phyloP scores from a whole-genome alignment of 2,797 vertebrate species.

The Amazona ochrocephala region DNA sequence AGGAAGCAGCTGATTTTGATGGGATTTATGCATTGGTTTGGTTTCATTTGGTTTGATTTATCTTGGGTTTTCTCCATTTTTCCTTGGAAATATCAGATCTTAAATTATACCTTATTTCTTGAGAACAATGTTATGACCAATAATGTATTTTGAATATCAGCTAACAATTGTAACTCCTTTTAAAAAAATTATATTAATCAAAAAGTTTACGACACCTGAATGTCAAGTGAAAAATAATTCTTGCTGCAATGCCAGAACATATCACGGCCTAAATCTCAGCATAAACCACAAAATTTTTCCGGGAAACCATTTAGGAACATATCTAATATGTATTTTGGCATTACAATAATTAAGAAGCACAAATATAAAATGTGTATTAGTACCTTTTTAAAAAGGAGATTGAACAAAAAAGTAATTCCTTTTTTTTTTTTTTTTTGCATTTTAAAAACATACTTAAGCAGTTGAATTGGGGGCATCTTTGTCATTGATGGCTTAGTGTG shows the following conservation, averaged over 20 bases:
- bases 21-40: not conserved
- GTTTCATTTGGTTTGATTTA: not conserved
- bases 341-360: not conserved
- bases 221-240: not conserved
- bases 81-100: not conserved
- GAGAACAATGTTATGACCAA: not conserved
- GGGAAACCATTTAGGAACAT: not conserved
- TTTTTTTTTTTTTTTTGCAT: fast-evolving
- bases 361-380: not conserved
- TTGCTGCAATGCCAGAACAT: not conserved
- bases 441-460: not conserved
- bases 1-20: fast-evolving
- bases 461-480: not conserved
- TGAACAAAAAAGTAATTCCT: not conserved
- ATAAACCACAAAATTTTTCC: not conserved
- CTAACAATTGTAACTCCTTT: not conserved
- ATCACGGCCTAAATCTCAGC: not conserved
- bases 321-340: not conserved
- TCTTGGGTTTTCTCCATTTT: not conserved
- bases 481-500: not conserved
- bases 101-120: not conserved
- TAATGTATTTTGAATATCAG: not conserved
- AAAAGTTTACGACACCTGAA: not conserved
- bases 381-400: not conserved
- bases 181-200: not conserved